Percentiles rank a stretch among this genome's conserved stretches.
phyloP scores from a whole-genome alignment of 2,888 invertebrate species.

The Synanthedon tipuliformis region DNA sequence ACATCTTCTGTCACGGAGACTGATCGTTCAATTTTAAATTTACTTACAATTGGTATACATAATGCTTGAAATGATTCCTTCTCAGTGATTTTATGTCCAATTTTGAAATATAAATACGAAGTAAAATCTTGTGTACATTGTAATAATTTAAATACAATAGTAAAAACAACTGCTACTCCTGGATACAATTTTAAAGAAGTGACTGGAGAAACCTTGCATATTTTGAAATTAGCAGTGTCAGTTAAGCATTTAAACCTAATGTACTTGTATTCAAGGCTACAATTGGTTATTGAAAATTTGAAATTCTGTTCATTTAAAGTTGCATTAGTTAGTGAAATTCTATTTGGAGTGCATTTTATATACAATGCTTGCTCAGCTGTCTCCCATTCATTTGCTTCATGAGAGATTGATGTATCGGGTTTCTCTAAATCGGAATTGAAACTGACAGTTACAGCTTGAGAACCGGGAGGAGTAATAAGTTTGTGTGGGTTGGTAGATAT shows the following conservation, averaged over 20 bases:
- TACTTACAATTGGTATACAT: conserved; percentile 28
- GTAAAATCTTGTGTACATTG: conserved; percentile 22
- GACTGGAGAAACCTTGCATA: conserved; percentile 24
- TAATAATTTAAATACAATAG: conserved; percentile 28
- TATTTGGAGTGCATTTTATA: conserved; percentile 25
- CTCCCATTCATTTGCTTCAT: conserved; percentile 16
- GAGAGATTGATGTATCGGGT: conserved; percentile 4
- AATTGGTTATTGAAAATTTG: conserved; percentile 37
- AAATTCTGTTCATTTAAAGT: conserved; percentile 21
- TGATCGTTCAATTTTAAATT: conserved; percentile 13
- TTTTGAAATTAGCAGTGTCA: conserved; percentile 25
- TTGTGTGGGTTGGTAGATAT: conserved; percentile 37
- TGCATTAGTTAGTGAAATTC: conserved; percentile 22
- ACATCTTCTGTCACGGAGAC: conserved; percentile 29
- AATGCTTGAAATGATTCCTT: conserved; percentile 23
- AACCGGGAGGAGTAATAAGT: conserved; percentile 25
- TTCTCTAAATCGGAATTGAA: neutral
- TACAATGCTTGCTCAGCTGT: conserved; percentile 15
- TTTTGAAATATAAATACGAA: conserved; percentile 33
- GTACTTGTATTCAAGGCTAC: conserved; percentile 23
- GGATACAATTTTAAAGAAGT: conserved; percentile 34
- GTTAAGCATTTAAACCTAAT: conserved; percentile 33
- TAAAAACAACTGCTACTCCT: conserved; percentile 31
- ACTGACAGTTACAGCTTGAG: conserved; percentile 17
- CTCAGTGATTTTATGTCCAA: conserved; percentile 21